Evolutionary conservation across 2,888 invertebrate genomes (phyloP), one percentile per base, ranked within the genome.

Genomic region (Drosophila histrio): DNA sequence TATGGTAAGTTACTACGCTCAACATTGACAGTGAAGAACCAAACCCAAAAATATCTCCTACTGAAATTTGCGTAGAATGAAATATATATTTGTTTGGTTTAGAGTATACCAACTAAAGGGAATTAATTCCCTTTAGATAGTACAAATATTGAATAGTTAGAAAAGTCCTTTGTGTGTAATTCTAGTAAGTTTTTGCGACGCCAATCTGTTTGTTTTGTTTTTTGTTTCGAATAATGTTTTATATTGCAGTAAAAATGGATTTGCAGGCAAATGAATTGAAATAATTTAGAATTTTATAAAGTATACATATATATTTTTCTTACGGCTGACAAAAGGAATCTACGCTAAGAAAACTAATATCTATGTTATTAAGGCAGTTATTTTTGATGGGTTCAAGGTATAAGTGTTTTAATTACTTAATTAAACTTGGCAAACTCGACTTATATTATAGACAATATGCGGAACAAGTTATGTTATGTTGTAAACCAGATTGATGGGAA

Each of bases 1-100:
- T 74, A 69, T 74, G 61, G 36, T 36, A 32, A 52, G 41, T 52
- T 69, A 9, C 30, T 11, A 15, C 22, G 21, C 13, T 38, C 26
- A 22, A 24, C 26, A 3, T 0, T 4, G 1, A 7, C 11, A 3
- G n/a, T 9, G 28, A 22, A 8, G 21, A 39, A 30, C 15, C 50
- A 30, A 58, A 13, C 50, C 39, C 32, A 6, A 32, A 43, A 44
- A n/a, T 15, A 15, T 34, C 9, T 24, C 13, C 24, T 15, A 15
- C 30, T 4, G 5, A 17, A 50, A 8, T 15, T 38, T 28, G 1
- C 2, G 38, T 11, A 19, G 13, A 19, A 8, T 32, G 41, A 30
- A 26, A 34, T 24, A 39, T 59, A 9, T 32, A 17, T 17, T 22
- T n/a, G n/a, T n/a, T n/a, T n/a, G n/a, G n/a, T n/a, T 57, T 28